Percentiles rank a stretch among this genome's conserved stretches.
phyloP scores from a whole-genome alignment of 2,888 invertebrate genomes.

The Steinernema hermaphroditum region DNA sequence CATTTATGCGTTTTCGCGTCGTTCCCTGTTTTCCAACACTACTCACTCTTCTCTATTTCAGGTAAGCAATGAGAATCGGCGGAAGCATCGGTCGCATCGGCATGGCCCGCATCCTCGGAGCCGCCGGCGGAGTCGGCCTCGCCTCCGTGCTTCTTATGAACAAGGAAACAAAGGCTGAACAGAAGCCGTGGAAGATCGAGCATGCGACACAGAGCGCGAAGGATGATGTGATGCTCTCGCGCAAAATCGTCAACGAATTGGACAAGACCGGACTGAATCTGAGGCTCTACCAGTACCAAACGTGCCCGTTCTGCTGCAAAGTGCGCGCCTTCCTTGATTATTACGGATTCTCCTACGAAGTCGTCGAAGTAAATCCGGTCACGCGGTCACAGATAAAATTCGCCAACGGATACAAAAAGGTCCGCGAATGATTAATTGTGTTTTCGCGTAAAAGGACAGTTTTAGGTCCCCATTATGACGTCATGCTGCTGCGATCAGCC shows the following conservation, averaged over 20 bases:
- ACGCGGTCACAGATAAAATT: constrained; percentile 86
- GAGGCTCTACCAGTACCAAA: constrained; percentile 91
- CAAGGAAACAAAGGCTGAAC: constrained; percentile 23
- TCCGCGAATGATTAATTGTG: constrained; percentile 76
- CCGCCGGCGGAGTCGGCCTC: constrained; percentile 25
- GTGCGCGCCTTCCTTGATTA: constrained; percentile 84
- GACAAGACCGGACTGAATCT: constrained; percentile 73
- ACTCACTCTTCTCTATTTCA: too few relatives aligned
- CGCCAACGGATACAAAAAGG: constrained; percentile 80
- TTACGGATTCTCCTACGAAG: constrained; percentile 87
- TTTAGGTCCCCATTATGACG: constrained; percentile 59
- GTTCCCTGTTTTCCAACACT: too few relatives aligned
- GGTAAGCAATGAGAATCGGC: constrained; percentile 9
- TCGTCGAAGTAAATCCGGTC: constrained; percentile 96
- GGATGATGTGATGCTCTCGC: constrained; percentile 39
- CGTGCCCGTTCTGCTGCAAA: constrained; percentile 73
- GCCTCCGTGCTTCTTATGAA: constrained; percentile 33
- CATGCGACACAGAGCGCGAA: constrained; percentile 28
- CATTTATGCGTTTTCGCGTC: too few relatives aligned
- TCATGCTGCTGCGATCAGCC: constrained; percentile 70
- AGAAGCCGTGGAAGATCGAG: constrained; percentile 35
- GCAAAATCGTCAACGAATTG: constrained; percentile 57
- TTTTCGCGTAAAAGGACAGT: background rate
- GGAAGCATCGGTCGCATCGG: constrained; percentile 19
- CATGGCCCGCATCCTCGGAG: constrained; percentile 15